Evolutionary conservation across 2,888 invertebrate genomes (phyloP).

Genomic region (Palloptera scutellata): DNA sequence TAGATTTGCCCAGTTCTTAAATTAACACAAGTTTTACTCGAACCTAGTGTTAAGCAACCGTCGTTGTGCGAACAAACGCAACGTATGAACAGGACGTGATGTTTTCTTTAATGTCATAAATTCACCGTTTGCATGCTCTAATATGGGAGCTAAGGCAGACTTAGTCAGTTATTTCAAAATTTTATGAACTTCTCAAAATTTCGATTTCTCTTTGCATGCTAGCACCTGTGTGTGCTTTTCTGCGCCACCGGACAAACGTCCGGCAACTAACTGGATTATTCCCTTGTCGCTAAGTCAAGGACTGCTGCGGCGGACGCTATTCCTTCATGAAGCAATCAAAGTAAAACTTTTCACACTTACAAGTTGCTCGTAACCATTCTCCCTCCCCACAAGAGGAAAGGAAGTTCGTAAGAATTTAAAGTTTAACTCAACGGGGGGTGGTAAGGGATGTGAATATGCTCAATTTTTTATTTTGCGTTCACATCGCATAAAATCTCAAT

Average conservation of each 20-base stretch:
- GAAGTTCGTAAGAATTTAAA: slow-evolving; percentile 29
- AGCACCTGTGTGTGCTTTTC: background rate
- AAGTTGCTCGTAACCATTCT: background rate
- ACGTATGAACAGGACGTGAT: slow-evolving; percentile 42
- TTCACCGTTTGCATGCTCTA: slow-evolving; percentile 24
- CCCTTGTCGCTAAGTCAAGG: slow-evolving; percentile 7
- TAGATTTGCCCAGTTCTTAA: background rate
- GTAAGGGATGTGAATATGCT: background rate
- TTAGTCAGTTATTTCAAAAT: background rate
- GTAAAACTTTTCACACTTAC: too few relatives aligned
- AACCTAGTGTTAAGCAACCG: background rate
- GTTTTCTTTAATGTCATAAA: slow-evolving; percentile 46
- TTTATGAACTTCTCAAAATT: background rate
- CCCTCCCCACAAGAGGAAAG: background rate
- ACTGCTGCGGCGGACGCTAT: too few relatives aligned
- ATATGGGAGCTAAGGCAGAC: background rate
- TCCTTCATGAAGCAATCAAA: too few relatives aligned
- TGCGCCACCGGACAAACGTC: background rate
- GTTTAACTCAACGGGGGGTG: slow-evolving; percentile 23
- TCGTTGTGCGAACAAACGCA: background rate
- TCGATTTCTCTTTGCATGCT: background rate
- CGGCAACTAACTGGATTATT: background rate
- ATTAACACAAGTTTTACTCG: background rate
- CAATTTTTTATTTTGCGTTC: slow-evolving; percentile 38
- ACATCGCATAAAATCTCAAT: slow-evolving; percentile 46